Evolutionary conservation across 1,140 invertebrate genomes (phyloP).

Genomic region (Episyrphus balteatus): DNA sequence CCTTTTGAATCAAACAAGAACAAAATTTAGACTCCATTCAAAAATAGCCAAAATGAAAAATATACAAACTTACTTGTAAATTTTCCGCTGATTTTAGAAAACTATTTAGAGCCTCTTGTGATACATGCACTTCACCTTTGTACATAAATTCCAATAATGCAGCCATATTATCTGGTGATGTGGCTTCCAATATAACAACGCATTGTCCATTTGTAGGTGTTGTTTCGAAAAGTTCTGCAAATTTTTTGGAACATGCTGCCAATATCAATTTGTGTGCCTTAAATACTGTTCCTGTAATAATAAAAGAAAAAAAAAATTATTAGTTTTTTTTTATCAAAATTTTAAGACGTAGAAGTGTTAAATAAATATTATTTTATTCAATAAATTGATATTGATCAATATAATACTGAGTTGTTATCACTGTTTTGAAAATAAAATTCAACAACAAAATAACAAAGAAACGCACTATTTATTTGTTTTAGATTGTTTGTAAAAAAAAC

Average conservation of each 20-base stretch:
- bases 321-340: conserved; percentile 1
- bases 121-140: conserved; percentile 82
- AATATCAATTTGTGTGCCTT: conserved; percentile 84
- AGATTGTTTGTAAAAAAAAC: no score
- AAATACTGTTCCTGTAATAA: conserved; percentile 70
- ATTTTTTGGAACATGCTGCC: conserved; percentile 87
- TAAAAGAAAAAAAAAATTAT: conserved; percentile 7
- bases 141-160: conserved; percentile 89
- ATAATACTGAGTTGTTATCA: no score
- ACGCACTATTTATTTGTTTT: no score
- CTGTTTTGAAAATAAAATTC: no score
- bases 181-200: conserved; percentile 79
- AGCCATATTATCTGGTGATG: conserved; percentile 76
- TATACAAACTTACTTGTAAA: conserved; percentile 52
- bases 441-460: no score
- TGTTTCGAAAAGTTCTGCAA: conserved; percentile 82
- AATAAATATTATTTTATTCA: no score
- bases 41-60: background rate
- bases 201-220: conserved; percentile 71
- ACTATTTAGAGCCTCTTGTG: conserved; percentile 75
- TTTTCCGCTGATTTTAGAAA: conserved; percentile 84
- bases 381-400: no score
- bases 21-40: no score
- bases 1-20: conserved; percentile 36
- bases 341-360: no score